These are phyloP conservation scores for Pandemis corylana DNA, from an alignment of 2,888 invertebrate species.

Conservation along the genomic window DNA sequence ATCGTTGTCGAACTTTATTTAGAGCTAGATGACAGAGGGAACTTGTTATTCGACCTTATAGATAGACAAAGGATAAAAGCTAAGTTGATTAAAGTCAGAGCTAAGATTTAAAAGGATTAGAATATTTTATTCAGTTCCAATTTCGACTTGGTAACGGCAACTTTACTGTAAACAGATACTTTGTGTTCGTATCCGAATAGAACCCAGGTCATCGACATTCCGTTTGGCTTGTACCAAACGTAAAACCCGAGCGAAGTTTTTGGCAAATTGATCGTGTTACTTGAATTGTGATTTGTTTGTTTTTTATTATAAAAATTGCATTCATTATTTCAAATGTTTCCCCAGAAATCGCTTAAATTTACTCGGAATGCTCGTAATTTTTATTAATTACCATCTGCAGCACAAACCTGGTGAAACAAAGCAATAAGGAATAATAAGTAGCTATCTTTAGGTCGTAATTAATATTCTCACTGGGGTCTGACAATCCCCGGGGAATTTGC, in stretches of 20 bases:
- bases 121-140: not conserved
- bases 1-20: slow-evolving; percentile 11
- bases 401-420: slow-evolving; percentile 15
- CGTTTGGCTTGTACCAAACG: too few species aligned
- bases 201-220: too few species aligned
- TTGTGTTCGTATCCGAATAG: too few species aligned
- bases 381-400: slow-evolving; percentile 17
- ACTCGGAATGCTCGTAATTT: slow-evolving; percentile 7
- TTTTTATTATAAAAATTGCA: too few species aligned
- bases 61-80: slow-evolving; percentile 2
- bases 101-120: slow-evolving; percentile 2
- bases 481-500: slow-evolving; percentile 2
- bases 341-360: slow-evolving; percentile 13
- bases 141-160: not conserved
- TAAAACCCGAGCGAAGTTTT: too few species aligned
- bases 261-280: too few species aligned
- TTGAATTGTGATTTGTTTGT: too few species aligned
- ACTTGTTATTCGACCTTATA: slow-evolving; percentile 12
- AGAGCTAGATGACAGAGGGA: not conserved
- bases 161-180: not conserved
- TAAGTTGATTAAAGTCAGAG: not conserved
- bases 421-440: slow-evolving; percentile 28
- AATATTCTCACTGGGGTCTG: slow-evolving; percentile 10
- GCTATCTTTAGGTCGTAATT: slow-evolving; percentile 17
- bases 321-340: not conserved